Evolutionary conservation across 1,140 invertebrate genomes (phyloP).

Genomic region (Ganaspis sp.): DNA sequence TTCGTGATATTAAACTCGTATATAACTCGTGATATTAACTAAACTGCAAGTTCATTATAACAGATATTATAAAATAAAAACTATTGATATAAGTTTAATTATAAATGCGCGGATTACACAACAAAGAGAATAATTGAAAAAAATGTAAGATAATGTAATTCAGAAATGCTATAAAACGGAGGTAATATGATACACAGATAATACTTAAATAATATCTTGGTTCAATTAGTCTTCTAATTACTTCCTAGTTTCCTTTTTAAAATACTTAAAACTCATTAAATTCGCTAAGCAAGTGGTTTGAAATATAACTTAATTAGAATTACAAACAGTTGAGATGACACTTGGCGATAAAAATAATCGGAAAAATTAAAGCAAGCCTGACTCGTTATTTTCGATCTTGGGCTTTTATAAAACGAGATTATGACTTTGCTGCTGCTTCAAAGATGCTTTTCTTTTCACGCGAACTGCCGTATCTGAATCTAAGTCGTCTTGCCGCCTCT

Average conservation of each 20-base stretch:
- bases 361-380: slow-evolving; percentile 15
- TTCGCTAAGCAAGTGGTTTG: background rate
- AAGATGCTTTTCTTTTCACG: slow-evolving; percentile 27
- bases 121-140: background rate
- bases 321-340: slow-evolving; percentile 6
- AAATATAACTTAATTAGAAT: background rate
- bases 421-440: slow-evolving; percentile 12
- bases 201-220: background rate
- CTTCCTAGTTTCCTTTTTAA: background rate
- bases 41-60: too few relatives aligned
- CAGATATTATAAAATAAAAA: too few relatives aligned
- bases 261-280: background rate
- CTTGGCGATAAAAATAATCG: slow-evolving; percentile 1
- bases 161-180: too few relatives aligned
- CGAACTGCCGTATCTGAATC: slow-evolving; percentile 26
- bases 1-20: too few relatives aligned
- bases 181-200: background rate
- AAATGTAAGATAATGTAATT: background rate
- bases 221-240: slow-evolving; percentile 10
- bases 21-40: too few relatives aligned
- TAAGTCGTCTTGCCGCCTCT: slow-evolving; percentile 19
- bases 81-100: too few relatives aligned
- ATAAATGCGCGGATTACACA: too few relatives aligned
- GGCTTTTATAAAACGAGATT: slow-evolving; percentile 15
- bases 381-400: slow-evolving; percentile 14